phyloP scores from a whole-genome alignment of 2,113 vertebrate species.

The Engystomops pustulosus region DNA sequence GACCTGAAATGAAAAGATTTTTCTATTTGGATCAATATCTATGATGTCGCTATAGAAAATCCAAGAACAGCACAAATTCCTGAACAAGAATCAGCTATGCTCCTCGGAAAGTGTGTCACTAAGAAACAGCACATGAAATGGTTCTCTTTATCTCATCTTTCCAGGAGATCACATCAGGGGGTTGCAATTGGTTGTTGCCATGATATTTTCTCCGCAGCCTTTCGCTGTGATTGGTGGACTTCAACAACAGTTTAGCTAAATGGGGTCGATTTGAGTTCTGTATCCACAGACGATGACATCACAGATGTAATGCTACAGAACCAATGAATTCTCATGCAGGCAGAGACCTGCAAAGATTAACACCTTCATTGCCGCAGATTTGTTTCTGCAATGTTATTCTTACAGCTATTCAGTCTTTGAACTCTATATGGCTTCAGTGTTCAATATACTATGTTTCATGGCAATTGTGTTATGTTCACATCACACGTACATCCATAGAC shows the following conservation, averaged over 20 bases:
- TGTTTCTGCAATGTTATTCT: not conserved
- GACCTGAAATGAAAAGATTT: not conserved
- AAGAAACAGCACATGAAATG: slow-evolving; percentile 8
- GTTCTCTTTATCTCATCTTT: not conserved
- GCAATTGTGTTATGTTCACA: not conserved
- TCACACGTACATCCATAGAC: not conserved
- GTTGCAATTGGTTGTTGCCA: slow-evolving; percentile 69
- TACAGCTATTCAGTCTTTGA: not conserved
- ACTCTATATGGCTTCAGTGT: not conserved
- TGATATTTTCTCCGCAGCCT: slow-evolving; percentile 69
- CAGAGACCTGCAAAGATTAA: slow-evolving; percentile 27
- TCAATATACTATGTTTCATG: not conserved
- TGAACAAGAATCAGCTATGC: not conserved
- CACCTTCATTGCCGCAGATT: slow-evolving; percentile 7
- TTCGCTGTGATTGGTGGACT: slow-evolving; percentile 66
- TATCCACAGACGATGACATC: slow-evolving; percentile 52
- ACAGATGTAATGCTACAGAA: slow-evolving; percentile 63
- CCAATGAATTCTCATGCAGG: slow-evolving; percentile 61
- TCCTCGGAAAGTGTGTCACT: not conserved
- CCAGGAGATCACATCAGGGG: slow-evolving; percentile 24
- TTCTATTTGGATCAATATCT: not conserved
- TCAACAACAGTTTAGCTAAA: slow-evolving; percentile 49
- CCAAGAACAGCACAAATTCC: not conserved
- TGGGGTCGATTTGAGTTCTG: slow-evolving; percentile 58
- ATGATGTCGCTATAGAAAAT: not conserved